A percentile compares a stretch with the other conserved stretches of the same genome.
These are phyloP conservation scores for Papilio aristodemus DNA, from an alignment of 1,140 invertebrate genomes.

Conservation along the genomic window DNA sequence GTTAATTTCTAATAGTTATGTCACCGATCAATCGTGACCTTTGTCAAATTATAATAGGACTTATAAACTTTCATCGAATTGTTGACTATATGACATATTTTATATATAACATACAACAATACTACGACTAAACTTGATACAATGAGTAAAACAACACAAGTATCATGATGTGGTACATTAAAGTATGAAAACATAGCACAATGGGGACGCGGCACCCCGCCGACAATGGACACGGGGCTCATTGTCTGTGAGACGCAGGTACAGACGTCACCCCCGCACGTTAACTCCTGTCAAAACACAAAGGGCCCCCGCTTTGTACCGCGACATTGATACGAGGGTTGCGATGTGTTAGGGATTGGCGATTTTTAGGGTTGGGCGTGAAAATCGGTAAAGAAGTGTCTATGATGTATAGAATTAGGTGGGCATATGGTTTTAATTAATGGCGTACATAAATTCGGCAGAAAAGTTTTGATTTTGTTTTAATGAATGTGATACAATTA, in stretches of 20 bases:
- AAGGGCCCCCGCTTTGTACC: constrained; percentile 51
- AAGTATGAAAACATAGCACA: constrained; percentile 41
- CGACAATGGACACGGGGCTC: constrained; percentile 27
- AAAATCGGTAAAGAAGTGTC: constrained; percentile 52
- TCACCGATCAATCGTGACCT: no score
- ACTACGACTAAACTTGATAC: constrained; percentile 13
- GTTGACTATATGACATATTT: no score
- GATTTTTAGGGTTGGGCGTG: constrained; percentile 46
- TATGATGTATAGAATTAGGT: neutral
- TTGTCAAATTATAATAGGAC: no score
- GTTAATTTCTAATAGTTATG: neutral
- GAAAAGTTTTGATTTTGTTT: no score
- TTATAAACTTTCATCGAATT: no score
- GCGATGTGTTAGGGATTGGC: constrained; percentile 31
- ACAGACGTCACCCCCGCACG: constrained; percentile 47
- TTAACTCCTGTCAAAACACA: constrained; percentile 70
- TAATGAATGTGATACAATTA: no score
- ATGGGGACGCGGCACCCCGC: constrained; percentile 40
- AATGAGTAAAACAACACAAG: neutral
- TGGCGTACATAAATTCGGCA: no score
- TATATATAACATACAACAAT: neutral
- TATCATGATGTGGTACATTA: constrained; percentile 22
- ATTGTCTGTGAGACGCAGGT: constrained; percentile 45
- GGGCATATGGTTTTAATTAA: no score
- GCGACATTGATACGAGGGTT: constrained; percentile 55